Base-by-base conservation (phyloP, 1,140 invertebrate species). In the Diprion similis region DNA sequence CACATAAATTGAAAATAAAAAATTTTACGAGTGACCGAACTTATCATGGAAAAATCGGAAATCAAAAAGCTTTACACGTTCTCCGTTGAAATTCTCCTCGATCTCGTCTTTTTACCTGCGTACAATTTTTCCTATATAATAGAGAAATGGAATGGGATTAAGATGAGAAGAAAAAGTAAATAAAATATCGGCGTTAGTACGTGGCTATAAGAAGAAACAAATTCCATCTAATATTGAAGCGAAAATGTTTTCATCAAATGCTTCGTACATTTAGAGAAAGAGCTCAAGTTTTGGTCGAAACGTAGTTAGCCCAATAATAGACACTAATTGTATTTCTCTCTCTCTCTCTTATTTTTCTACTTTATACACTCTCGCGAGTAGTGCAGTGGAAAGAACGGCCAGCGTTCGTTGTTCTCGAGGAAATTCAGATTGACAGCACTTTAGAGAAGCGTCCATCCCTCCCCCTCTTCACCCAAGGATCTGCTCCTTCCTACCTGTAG, bases 371-470 rank as follows among this genome's bases (percentile, higher is more conserved):
- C 24, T 37, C 24, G 24, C 24, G 24, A 37, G 24, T 3, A 37
- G 24, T 37, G 24, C 24, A 37, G 24, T 6, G 24, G 24, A 37
- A 6, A 37, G 51, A 59, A 17, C n/a, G n/a, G 6, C 51, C 51
- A 17, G 11, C 51, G 51, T 13, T 6, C 51, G 11, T 59, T 17
- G 11, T 15, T 59, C 51, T 59, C 11, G 51, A 59, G 11, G 11
- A 59, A 59, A 59, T 59, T 59, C 8, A 59, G 51, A 59, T 59
- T 59, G 51, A 59, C 51, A 59, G 51, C 51, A 59, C 51, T 59
- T 59, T 59, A 59, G 51, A 37, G 24, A 37, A 37, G 24, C 24
- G 24, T 37, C 24, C 6, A 37, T 37, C 24, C 24, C 24, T 37
- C 24, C 24, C 9, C 9, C 11, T 59, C 51, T 59, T 17, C 9